Evolutionary conservation across 2,797 vertebrate species (phyloP), one percentile per base, ranked within the genome.

Genomic region (Melanogrammus aeglefinus): DNA sequence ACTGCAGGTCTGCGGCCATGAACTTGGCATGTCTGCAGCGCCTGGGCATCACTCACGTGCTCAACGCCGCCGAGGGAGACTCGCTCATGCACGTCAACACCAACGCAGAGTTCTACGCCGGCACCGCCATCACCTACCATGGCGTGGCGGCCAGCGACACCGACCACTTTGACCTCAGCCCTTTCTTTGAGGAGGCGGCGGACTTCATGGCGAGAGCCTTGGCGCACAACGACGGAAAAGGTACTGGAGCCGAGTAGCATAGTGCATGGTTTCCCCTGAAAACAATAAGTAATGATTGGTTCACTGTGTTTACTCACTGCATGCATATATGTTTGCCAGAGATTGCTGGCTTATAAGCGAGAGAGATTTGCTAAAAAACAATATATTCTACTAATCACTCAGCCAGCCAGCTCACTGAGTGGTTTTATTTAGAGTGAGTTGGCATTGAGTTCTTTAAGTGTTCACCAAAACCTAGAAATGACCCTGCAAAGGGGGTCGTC

Each of bases 71-170:
- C 0, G 97, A 99, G 80, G 98, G 97, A 70, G 95, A 94, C 84
- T 99, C 98, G 36, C 95, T 96, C 86, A 99, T 99, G 97, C 98
- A 99, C 0, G 97, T 99, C 83, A 96, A 98, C 91, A 99, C 98
- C 44, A 95, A 85, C 6, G 91, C 95, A 0, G 95, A 93, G 78
- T 98, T 96, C 90, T 99, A 99, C 75, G 88, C 92, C 41, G 96
- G 92, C 86, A 94, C 96, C 0, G 94, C 94, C 80, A 95, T 99
- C 90, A 87, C 81, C 77, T 99, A 99, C 93, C 94, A 95, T 3
- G 97, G 98, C 77, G 94, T 99, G 35, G 94, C 94, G n/a, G 98
- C 98, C 78, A 96, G 95, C 0, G 98, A 99, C 81, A 97, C 96
- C 0, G 96, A 96, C 82, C 96, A 97, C 78, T 99, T 96, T 80